Evolutionary conservation across 2,113 vertebrate genomes (phyloP).

Genomic region (Symphodus melops): DNA sequence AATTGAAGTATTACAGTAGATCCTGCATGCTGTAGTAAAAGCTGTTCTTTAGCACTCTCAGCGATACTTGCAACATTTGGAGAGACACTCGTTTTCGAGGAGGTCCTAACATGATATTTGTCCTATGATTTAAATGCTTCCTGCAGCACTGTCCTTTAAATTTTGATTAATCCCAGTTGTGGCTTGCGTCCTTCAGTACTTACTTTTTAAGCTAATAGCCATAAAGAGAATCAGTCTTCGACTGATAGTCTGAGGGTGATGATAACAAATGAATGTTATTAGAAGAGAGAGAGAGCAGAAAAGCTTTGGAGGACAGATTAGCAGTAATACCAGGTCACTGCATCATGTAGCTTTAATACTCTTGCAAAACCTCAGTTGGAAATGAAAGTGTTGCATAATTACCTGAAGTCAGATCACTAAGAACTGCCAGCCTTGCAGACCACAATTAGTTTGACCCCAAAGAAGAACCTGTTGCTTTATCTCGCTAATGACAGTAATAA

Average conservation of each 20-base stretch:
- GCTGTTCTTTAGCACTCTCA: slow-evolving; percentile 19
- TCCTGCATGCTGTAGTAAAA: background rate
- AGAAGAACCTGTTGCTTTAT: slow-evolving; percentile 51
- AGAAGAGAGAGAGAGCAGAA: slow-evolving; percentile 43
- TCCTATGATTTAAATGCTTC: slow-evolving; percentile 41
- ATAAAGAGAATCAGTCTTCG: slow-evolving; percentile 31
- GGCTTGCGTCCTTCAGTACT: slow-evolving; percentile 48
- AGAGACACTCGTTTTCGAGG: slow-evolving; percentile 19
- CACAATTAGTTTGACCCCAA: slow-evolving; percentile 52
- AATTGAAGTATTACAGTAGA: background rate
- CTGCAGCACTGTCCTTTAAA: slow-evolving; percentile 39
- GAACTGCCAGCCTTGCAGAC: slow-evolving; percentile 56
- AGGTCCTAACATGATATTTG: slow-evolving; percentile 34
- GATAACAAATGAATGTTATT: slow-evolving; percentile 76
- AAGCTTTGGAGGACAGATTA: slow-evolving; percentile 69
- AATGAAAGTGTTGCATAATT: slow-evolving; percentile 71
- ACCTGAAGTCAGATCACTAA: slow-evolving; percentile 62
- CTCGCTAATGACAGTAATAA: slow-evolving; percentile 65
- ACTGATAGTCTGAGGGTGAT: slow-evolving; percentile 40
- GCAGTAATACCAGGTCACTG: slow-evolving; percentile 69
- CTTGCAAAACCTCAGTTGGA: slow-evolving; percentile 47
- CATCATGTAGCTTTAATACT: slow-evolving; percentile 50
- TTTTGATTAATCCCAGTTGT: slow-evolving; percentile 49
- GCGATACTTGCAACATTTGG: slow-evolving; percentile 39
- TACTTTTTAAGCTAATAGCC: slow-evolving; percentile 52